Conservation (phyloP, 1,140 invertebrate species). For the Eumeta japonica region DNA sequence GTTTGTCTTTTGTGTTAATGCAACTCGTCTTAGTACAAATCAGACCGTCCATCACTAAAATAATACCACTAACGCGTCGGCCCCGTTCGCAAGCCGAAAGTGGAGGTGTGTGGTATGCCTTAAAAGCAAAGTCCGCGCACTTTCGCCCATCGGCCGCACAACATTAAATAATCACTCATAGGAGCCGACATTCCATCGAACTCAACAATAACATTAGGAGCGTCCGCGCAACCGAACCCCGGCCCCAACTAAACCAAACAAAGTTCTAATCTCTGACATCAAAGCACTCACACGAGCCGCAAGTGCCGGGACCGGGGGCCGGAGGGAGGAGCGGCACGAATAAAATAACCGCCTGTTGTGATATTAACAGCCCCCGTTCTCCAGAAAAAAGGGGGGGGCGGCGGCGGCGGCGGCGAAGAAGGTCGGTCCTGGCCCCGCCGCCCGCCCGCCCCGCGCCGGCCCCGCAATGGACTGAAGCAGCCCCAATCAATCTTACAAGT, state of each 20-base stretch:
- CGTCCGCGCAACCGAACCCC: not conserved
- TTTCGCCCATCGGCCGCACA: not conserved
- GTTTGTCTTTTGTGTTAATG: too few relatives aligned
- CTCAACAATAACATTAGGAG: constrained; percentile 16
- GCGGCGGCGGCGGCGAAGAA: too few relatives aligned
- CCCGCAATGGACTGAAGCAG: constrained; percentile 53
- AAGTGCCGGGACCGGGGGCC: constrained; percentile 31
- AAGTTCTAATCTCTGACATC: constrained; percentile 48
- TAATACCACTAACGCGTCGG: not conserved
- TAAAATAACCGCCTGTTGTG: constrained; percentile 46
- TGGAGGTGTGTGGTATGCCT: not conserved
- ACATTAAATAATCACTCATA: not conserved
- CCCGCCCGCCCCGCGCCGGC: too few relatives aligned
- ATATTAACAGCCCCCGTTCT: constrained; percentile 47
- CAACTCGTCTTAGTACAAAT: too few relatives aligned
- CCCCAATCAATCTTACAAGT: constrained; percentile 58
- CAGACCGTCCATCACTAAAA: not conserved
- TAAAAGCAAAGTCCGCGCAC: too few relatives aligned
- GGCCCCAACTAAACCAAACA: constrained; percentile 24
- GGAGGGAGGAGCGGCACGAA: constrained; percentile 19
- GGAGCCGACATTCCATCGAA: not conserved
- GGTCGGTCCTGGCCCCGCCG: not conserved
- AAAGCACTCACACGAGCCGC: constrained; percentile 45
- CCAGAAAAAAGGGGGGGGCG: constrained; percentile 50
- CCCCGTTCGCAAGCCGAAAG: not conserved